These are phyloP conservation scores for Tyrophagus putrescentiae DNA, from an alignment of 1,140 invertebrate genomes.

Conservation along the genomic window DNA sequence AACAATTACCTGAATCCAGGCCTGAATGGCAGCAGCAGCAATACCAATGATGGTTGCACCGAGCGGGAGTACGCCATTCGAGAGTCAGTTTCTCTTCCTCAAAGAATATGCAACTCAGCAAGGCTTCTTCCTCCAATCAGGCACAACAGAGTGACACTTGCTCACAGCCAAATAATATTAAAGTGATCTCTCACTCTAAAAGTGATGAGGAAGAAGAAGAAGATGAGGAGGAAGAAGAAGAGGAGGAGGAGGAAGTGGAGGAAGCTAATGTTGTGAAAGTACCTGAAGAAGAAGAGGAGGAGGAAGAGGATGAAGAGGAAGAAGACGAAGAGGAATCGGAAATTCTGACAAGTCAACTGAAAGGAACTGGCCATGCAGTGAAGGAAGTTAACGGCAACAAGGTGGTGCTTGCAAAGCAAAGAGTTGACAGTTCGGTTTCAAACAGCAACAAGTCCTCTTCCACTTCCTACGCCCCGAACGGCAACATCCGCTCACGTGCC, in stretches of 20 bases:
- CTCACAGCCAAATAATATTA: not conserved
- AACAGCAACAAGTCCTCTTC: not conserved
- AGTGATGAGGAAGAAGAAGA: not conserved
- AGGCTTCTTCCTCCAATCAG: not conserved
- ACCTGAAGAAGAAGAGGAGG: not conserved
- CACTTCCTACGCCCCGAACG: slow-evolving; percentile 3
- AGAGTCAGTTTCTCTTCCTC: not conserved
- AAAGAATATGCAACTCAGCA: not conserved
- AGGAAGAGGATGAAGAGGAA: slow-evolving; percentile 5
- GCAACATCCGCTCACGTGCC: not conserved
- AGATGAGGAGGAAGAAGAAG: slow-evolving; percentile 6
- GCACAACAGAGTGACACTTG: slow-evolving; percentile 1
- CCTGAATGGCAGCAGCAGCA: not conserved
- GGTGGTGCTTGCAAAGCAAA: not conserved
- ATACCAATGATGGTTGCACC: slow-evolving; percentile 1
- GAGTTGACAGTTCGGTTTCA: not conserved
- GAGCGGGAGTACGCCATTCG: slow-evolving; percentile 4
- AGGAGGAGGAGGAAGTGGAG: not conserved
- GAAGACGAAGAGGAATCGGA: not conserved
- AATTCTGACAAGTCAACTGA: not conserved
- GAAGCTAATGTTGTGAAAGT: not conserved
- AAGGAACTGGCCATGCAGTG: not conserved
- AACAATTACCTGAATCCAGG: not conserved
- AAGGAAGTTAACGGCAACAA: not conserved
- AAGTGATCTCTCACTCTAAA: not conserved